Base-by-base conservation (phyloP, 2,113 vertebrate genomes). In the Rhadina sibilatrix region DNA sequence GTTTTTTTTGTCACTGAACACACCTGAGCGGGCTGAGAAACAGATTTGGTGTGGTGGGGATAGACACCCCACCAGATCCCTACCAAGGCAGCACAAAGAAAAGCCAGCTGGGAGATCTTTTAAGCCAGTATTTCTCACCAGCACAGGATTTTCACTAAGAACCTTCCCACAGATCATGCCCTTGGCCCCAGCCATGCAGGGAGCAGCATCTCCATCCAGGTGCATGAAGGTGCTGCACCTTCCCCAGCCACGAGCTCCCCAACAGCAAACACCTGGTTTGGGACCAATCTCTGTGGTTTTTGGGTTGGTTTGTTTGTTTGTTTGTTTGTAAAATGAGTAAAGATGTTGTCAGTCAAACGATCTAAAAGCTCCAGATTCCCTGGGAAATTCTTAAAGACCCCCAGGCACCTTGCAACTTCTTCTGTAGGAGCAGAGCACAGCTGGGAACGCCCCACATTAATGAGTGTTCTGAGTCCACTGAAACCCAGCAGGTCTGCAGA, bases 351-450 rank as follows among this genome's bases (percentile, higher is more conserved):
- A 75, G 9, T 14, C 25, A 57, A 49, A 56, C 13, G 16, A 14
- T 37, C n/a, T 30, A 65, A 83, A 72, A 92, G 49, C n/a, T 80
- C 3, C 10, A 4, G 13, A 18, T 64, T 71, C 46, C 59, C 68
- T 31, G 31, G 35, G 50, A 40, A 69, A 49, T 37, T 9, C 52
- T 42, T 52, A 28, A 30, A 89, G 37, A 35, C 11, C 52, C 46
- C 56, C 54, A 23, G 21, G 40, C 22, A 19, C 23, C 2, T 0
- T 37, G 35, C 20, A 59, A 11, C n/a, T 64, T 63, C 65, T 28
- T 1, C 18, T 4, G 3, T 0, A 25, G 35, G 22, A 52, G 46
- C 47, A 28, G 13, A n/a, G 46, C 2, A 12, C 3, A 20, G 37
- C 37, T 53, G 76, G 60, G 49, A 64, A 35, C 30, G 42, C 33